These are phyloP conservation scores for Echinarachnius parma DNA, from an alignment of 53 echinoderm and acorn worm species.

Conservation along the genomic window DNA sequence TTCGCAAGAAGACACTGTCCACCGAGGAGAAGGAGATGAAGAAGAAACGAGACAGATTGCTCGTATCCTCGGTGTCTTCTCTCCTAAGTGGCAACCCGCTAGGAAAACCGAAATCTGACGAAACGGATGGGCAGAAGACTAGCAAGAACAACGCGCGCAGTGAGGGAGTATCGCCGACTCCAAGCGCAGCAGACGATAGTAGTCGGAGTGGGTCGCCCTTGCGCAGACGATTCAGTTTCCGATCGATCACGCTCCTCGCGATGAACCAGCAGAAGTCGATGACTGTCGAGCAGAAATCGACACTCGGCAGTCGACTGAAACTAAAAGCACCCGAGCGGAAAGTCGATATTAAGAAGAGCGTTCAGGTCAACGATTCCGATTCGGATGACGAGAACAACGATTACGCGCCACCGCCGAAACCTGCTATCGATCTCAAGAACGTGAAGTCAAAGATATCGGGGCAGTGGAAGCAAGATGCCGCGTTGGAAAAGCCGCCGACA, in stretches of 20 bases:
- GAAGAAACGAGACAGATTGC: conserved; percentile 50
- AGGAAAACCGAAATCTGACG: not conserved
- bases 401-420: conserved; percentile 5
- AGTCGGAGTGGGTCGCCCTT: not conserved
- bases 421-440: conserved; percentile 24
- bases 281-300: conserved; percentile 49
- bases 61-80: conserved; percentile 53
- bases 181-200: not conserved
- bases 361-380: conserved; percentile 57
- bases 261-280: conserved; percentile 15
- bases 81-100: conserved; percentile 46
- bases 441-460: conserved; percentile 54
- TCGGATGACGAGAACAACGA: conserved; percentile 46
- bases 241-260: conserved; percentile 15
- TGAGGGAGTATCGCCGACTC: not conserved
- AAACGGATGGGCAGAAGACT: conserved; percentile 10
- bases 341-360: conserved; percentile 47
- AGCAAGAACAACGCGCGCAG: not conserved
- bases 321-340: conserved; percentile 39
- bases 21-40: conserved; percentile 40
- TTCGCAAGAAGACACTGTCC: conserved; percentile 42
- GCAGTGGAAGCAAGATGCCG: conserved; percentile 43
- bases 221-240: conserved; percentile 49
- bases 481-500: conserved; percentile 49
- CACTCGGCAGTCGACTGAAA: conserved; percentile 44